A percentile compares a stretch with the other conserved stretches of the same genome.
phyloP scores from a whole-genome alignment of 2,888 invertebrate genomes.

The Odontocerum albicorne region DNA sequence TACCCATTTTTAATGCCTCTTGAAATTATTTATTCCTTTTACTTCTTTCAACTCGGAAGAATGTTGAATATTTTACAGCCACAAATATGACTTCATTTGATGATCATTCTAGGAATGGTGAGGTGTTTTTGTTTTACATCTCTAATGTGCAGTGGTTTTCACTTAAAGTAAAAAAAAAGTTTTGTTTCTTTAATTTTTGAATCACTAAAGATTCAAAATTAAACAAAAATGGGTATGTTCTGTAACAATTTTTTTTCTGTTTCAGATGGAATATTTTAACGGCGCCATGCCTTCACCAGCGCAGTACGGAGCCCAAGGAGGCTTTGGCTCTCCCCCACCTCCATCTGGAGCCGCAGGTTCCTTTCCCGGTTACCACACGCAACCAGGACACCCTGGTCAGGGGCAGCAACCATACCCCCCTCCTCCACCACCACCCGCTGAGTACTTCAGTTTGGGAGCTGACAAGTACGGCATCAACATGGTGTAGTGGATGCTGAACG shows the following conservation, averaged over 20 bases:
- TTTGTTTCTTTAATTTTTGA: too few species aligned
- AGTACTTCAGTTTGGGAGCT: conserved; percentile 50
- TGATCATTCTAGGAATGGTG: too few species aligned
- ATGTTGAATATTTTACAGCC: too few species aligned
- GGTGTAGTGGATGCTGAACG: conserved; percentile 47
- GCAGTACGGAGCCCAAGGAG: conserved; percentile 50
- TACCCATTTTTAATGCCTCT: too few species aligned
- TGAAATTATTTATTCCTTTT: too few species aligned
- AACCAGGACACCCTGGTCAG: conserved; percentile 36
- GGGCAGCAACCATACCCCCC: conserved; percentile 40
- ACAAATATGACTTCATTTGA: too few species aligned
- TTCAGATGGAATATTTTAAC: conserved; percentile 59
- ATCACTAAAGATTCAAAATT: too few species aligned
- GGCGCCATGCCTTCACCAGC: conserved; percentile 49
- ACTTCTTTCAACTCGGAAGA: too few species aligned
- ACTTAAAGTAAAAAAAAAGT: too few species aligned
- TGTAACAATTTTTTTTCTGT: conserved; percentile 26
- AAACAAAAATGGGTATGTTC: neutral
- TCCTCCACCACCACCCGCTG: conserved; percentile 51
- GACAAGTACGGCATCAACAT: conserved; percentile 59
- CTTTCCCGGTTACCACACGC: conserved; percentile 39
- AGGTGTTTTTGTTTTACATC: too few species aligned
- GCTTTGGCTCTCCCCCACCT: conserved; percentile 52
- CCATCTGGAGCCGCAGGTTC: conserved; percentile 47
- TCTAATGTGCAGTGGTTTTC: too few species aligned